Percentiles rank a stretch among this genome's conserved stretches.
Conservation (phyloP, 2,888 invertebrate genomes). For the Andrena chrysosceles region DNA sequence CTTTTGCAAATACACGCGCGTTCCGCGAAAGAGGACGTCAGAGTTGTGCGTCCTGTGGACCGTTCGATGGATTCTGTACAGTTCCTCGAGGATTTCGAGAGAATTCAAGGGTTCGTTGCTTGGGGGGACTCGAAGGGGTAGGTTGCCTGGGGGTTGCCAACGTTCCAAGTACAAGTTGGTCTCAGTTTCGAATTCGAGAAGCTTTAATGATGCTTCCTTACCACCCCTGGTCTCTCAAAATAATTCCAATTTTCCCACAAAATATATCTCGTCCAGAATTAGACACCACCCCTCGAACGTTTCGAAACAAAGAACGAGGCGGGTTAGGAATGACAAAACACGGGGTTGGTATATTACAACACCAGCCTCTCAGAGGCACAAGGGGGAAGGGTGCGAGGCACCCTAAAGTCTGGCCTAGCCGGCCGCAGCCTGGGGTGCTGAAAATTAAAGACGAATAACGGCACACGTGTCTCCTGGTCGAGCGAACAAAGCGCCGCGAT, state of each 20-base stretch:
- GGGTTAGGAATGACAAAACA: background rate
- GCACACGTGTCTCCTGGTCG: conserved; percentile 49
- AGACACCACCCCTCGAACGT: background rate
- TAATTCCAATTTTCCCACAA: too few species aligned
- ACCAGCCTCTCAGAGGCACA: background rate
- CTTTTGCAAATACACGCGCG: background rate
- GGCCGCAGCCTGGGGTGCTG: conserved; percentile 26
- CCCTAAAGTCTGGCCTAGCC: conserved; percentile 20
- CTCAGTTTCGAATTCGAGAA: too few species aligned
- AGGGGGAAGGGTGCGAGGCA: background rate
- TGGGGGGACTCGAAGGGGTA: conserved; percentile 14
- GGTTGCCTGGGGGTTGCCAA: background rate
- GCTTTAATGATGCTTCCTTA: too few species aligned
- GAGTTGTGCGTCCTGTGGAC: background rate
- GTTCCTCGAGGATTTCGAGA: background rate
- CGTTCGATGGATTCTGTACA: background rate
- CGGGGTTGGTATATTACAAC: background rate
- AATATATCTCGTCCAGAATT: background rate
- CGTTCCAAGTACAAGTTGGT: background rate
- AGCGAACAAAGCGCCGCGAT: conserved; percentile 71
- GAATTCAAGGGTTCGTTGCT: background rate
- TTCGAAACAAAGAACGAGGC: background rate
- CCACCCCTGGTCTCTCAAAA: too few species aligned
- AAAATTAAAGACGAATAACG: conserved; percentile 64
- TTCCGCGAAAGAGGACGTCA: conserved; percentile 11